phyloP scores from a whole-genome alignment of 2,797 vertebrate genomes.

The Artibeus jamaicensis region DNA sequence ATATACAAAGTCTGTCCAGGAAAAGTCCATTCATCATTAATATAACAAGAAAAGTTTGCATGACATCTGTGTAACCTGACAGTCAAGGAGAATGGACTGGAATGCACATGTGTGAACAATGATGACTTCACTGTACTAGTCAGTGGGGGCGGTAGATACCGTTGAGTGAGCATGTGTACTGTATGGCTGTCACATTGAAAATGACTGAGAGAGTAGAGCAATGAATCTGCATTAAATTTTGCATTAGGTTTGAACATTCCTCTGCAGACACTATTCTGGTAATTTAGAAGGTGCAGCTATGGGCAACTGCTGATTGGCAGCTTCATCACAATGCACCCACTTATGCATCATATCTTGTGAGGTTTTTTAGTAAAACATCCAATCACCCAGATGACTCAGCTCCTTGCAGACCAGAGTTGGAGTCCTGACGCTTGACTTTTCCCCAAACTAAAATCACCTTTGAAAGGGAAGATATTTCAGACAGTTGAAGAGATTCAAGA shows the following conservation, averaged over 20 bases:
- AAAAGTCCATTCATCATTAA: too few species aligned
- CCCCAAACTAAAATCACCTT: neutral
- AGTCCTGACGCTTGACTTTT: neutral
- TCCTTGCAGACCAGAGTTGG: neutral
- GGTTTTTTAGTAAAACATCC: neutral
- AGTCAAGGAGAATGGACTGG: neutral
- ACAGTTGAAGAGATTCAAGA: neutral
- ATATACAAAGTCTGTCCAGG: neutral
- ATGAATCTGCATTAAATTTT: neutral
- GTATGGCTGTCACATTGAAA: neutral
- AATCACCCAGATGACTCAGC: neutral
- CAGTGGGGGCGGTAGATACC: neutral
- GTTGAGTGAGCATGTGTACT: neutral
- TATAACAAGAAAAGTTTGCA: too few species aligned
- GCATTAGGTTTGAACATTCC: neutral
- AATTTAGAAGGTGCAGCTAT: neutral
- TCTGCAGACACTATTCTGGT: neutral
- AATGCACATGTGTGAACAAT: neutral
- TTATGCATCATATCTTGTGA: neutral
- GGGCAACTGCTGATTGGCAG: neutral
- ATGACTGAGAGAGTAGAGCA: neutral
- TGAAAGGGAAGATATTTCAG: neutral
- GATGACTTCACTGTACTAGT: neutral
- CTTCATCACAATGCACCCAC: neutral
- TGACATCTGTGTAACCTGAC: too few species aligned